These are phyloP conservation scores for Patagioenas fasciata DNA, from an alignment of 2,113 vertebrate genomes.

Conservation along the genomic window DNA sequence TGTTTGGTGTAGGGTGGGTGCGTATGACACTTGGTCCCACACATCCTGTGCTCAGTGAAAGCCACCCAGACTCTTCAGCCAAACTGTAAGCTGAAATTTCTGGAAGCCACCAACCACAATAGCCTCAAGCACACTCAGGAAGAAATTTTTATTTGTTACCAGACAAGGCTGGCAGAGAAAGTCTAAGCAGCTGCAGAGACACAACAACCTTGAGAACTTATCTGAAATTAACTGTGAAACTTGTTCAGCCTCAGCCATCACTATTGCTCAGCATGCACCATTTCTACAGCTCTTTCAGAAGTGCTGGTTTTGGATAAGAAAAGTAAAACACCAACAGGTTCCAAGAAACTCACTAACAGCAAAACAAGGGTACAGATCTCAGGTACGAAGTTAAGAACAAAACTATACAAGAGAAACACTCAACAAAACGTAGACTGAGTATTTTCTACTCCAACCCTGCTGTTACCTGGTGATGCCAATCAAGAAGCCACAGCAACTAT, in stretches of 20 bases:
- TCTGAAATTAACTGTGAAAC: not conserved
- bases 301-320: not conserved
- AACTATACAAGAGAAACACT: not conserved
- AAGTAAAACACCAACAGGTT: not conserved
- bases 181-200: not conserved
- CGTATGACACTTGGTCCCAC: not conserved
- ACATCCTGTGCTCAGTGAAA: accelerated
- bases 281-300: not conserved
- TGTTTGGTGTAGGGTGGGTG: accelerated
- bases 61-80: not conserved
- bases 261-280: not conserved
- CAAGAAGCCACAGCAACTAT: not conserved
- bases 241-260: slow-evolving; percentile 11
- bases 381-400: not conserved
- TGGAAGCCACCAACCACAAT: not conserved
- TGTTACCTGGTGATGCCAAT: not conserved
- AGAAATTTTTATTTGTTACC: not conserved
- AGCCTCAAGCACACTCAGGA: not conserved
- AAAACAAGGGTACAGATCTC: not conserved
- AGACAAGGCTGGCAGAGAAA: not conserved
- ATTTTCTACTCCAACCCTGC: not conserved
- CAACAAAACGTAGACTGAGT: accelerated
- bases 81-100: not conserved
- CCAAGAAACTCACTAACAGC: not conserved
- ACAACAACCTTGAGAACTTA: not conserved